Base-by-base conservation (phyloP, 2,888 invertebrate species). In the Phasia obesa region DNA sequence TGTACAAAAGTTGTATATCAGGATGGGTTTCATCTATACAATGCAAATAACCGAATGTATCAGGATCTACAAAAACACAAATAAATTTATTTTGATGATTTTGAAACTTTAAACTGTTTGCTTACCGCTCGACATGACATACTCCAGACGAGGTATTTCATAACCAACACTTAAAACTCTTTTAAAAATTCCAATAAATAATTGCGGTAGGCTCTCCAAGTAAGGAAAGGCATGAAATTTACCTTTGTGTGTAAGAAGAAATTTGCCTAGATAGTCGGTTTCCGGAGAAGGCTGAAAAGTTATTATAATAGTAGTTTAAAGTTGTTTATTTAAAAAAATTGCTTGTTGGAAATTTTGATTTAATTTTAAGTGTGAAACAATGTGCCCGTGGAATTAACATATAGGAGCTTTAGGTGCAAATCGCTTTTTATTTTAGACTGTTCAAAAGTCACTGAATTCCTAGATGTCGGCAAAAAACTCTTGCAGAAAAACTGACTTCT, bases 171-270 rank as follows among this genome's bases (percentile, higher is more conserved):
- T 86, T 31, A 92, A 75, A n/a, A 92, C 89, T 38, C 86, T 85
- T 76, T 88, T 90, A 42, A 92, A 91, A 27, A 90, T 86, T 31
- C 89, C 88, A 47, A 88, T 87, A 31, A 91, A 90, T 7, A 92
- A 78, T 0, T 87, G 86, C 0, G 91, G 91, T 42, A 92, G 78
- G 49, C 90, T 90, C 21, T 84, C 81, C 84, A 92, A 89, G 53
- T 90, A 91, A 0, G 92, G 92, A 85, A 90, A 91, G 11, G 90
- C 88, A 57, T 90, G 90, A 17, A 92, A 87, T 85, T 89, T 89
- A 15, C 89, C 88, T 25, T 84, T 86, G 74, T 92, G 84, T 11
- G 88, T 87, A n/a, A 89, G 71, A 27, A 90, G 86, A 65, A 91
- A 91, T 4, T 86, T 81, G 0, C 88, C 85, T 25, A 88, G 85